Percentiles rank a stretch among this genome's conserved stretches.
phyloP scores from a whole-genome alignment of 2,797 vertebrate species.

The Momotus momota region DNA sequence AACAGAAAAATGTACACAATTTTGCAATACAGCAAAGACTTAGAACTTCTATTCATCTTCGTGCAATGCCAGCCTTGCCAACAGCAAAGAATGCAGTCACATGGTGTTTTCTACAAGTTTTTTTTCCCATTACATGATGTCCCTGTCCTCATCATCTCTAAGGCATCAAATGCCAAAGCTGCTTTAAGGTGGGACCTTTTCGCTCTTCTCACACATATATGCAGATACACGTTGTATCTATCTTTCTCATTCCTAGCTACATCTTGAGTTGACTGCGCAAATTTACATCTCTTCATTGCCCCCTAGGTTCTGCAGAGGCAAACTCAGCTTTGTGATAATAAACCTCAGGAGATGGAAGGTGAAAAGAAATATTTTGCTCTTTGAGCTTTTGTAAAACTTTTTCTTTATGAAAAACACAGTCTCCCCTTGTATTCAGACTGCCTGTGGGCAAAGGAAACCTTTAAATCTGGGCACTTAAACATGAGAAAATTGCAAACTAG shows the following conservation, averaged over 20 bases:
- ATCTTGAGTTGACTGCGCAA: not conserved
- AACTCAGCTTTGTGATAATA: not conserved
- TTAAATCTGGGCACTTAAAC: conserved; percentile 49
- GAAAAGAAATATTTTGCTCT: not conserved
- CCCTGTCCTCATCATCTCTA: not conserved
- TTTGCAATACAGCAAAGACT: not conserved
- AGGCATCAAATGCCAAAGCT: accelerated
- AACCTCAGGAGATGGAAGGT: not conserved
- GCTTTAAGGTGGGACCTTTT: not conserved
- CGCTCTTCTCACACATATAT: accelerated
- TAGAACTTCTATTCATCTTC: not conserved
- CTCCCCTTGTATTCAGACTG: conserved; percentile 36
- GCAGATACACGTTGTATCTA: not conserved
- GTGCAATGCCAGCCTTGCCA: not conserved
- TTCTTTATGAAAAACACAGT: not conserved
- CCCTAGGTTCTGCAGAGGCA: not conserved
- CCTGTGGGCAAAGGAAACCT: conserved; percentile 51
- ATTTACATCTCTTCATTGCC: not conserved
- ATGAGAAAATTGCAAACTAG: conserved; percentile 26
- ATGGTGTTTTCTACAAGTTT: not conserved
- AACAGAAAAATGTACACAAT: not conserved
- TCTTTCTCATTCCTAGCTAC: not conserved
- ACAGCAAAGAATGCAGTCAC: not conserved
- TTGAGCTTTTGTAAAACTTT: not conserved
- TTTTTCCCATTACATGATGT: not conserved